Percentiles rank a stretch among this genome's conserved stretches.
phyloP scores from a whole-genome alignment of 2,113 vertebrate genomes.

The Crotophaga sulcirostris region DNA sequence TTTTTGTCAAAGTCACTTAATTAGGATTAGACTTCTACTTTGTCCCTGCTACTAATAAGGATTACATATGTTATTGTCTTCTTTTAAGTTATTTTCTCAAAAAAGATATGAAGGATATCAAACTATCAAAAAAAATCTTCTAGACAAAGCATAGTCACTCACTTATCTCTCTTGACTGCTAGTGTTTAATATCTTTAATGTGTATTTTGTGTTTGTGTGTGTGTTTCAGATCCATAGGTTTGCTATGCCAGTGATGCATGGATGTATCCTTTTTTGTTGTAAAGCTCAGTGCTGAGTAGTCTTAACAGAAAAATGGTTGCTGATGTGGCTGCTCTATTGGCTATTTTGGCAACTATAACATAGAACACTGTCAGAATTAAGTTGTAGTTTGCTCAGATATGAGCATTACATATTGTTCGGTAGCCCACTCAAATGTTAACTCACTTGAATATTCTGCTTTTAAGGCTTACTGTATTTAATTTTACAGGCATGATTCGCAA shows the following conservation, averaged over 20 bases:
- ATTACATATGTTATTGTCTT: background rate
- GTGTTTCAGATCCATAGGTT: conserved; percentile 90
- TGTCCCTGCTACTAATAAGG: background rate
- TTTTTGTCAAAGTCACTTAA: background rate
- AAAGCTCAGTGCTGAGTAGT: background rate
- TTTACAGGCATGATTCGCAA: background rate
- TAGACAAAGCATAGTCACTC: background rate
- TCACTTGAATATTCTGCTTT: background rate
- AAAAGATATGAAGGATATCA: background rate
- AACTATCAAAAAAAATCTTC: background rate
- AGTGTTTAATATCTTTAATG: background rate
- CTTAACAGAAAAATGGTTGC: background rate
- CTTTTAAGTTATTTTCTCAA: background rate
- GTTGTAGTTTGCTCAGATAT: background rate
- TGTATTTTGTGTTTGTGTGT: background rate
- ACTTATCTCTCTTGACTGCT: background rate
- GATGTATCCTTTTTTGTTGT: conserved; percentile 91
- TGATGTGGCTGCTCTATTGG: background rate
- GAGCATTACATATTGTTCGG: background rate
- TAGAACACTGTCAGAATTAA: background rate
- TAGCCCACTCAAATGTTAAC: background rate
- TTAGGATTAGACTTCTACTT: background rate
- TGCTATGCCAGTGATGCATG: conserved; percentile 90
- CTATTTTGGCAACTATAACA: background rate
- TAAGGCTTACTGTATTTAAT: background rate